Percentiles rank a stretch among this genome's conserved stretches.
phyloP scores from a whole-genome alignment of 2,888 invertebrate genomes.

The Drosophila engyochracea region DNA sequence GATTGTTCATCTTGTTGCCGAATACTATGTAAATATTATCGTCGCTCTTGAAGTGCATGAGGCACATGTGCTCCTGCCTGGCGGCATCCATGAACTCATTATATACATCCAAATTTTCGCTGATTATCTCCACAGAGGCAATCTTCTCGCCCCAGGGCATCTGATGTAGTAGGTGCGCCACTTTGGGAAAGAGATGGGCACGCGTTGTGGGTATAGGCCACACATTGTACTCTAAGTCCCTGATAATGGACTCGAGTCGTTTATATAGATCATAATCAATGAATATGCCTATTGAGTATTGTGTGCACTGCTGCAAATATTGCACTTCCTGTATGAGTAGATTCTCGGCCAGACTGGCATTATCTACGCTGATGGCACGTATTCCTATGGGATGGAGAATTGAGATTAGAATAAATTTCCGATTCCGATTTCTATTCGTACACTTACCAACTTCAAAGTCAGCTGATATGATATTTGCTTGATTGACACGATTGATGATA shows the following conservation, averaged over 20 bases:
- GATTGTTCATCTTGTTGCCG: conserved; percentile 82
- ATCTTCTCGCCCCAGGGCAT: conserved; percentile 85
- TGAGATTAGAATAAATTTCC: too few relatives aligned
- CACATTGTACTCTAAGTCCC: conserved; percentile 84
- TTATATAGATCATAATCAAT: conserved; percentile 82
- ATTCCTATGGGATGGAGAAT: conserved; percentile 66
- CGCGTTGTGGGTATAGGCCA: conserved; percentile 84
- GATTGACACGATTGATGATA: conserved; percentile 84
- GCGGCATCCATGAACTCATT: conserved; percentile 84
- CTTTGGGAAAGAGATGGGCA: conserved; percentile 81
- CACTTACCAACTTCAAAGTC: conserved; percentile 84
- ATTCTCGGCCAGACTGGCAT: conserved; percentile 78
- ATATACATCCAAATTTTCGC: conserved; percentile 82
- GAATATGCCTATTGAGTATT: conserved; percentile 83
- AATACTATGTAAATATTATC: conserved; percentile 84
- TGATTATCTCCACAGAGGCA: conserved; percentile 84
- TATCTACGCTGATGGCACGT: conserved; percentile 80
- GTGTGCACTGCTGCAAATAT: conserved; percentile 83
- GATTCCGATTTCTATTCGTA: background rate
- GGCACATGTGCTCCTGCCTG: conserved; percentile 83
- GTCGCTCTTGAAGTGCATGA: conserved; percentile 84
- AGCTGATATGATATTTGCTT: conserved; percentile 81
- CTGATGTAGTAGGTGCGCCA: conserved; percentile 84
- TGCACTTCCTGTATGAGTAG: conserved; percentile 84
- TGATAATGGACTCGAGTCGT: conserved; percentile 76